Evolutionary conservation across 2,113 vertebrate genomes (phyloP).

Genomic region (Dascyllus trimaculatus): DNA sequence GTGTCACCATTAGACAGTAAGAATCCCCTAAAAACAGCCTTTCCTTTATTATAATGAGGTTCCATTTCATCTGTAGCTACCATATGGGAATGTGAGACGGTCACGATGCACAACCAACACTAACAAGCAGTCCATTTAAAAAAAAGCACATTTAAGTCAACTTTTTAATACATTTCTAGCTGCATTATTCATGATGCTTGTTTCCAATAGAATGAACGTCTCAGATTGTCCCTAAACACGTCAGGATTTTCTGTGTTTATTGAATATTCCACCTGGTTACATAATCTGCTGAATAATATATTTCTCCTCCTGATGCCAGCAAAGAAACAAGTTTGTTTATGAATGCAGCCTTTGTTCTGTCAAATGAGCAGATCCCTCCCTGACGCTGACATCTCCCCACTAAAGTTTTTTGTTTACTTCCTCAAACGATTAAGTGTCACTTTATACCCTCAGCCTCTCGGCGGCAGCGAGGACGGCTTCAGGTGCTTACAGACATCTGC

Average conservation of each 20-base stretch:
- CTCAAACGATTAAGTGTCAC: constrained; percentile 46
- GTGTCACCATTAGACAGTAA: constrained; percentile 3
- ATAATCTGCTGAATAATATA: constrained; percentile 40
- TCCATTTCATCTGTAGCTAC: neutral
- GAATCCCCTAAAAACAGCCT: constrained; percentile 1
- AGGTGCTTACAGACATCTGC: constrained; percentile 49
- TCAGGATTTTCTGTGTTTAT: constrained; percentile 38
- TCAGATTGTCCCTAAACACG: constrained; percentile 27
- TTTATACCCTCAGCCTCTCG: constrained; percentile 25
- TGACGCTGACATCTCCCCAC: constrained; percentile 37
- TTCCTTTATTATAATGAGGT: constrained; percentile 18
- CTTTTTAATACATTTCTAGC: neutral
- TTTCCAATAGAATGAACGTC: constrained; percentile 5
- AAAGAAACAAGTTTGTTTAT: constrained; percentile 56
- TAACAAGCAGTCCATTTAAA: neutral
- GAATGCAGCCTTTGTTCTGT: constrained; percentile 40
- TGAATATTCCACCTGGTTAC: constrained; percentile 31
- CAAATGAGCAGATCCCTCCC: constrained; percentile 18
- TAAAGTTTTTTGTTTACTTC: constrained; percentile 51
- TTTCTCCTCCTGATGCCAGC: constrained; percentile 18
- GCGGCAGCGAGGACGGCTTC: neutral
- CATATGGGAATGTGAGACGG: too few species aligned
- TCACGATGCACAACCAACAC: neutral
- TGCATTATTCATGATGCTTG: neutral
- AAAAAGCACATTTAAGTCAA: neutral